These are phyloP conservation scores for Lycaena phlaeas DNA, from an alignment of 2,888 invertebrate genomes.

Conservation along the genomic window DNA sequence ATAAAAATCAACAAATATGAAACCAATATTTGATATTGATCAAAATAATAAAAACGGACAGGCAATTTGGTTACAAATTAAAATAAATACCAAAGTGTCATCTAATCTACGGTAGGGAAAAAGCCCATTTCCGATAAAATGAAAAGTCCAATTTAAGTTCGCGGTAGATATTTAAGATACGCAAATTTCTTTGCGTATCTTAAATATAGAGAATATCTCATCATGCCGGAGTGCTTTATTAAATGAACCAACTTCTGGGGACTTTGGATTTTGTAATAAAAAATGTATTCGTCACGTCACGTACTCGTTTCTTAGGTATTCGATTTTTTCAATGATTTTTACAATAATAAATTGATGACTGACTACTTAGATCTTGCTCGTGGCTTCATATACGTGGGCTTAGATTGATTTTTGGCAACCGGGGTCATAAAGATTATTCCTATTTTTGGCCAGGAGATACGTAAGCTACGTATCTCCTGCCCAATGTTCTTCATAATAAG, in stretches of 20 bases:
- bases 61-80: constrained; percentile 1
- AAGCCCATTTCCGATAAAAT: constrained; percentile 8
- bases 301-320: neutral
- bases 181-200: constrained; percentile 9
- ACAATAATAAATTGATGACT: neutral
- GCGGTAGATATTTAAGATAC: constrained; percentile 8
- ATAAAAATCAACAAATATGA: too few relatives aligned
- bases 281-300: too few relatives aligned
- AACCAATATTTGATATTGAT: too few relatives aligned
- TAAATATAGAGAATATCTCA: constrained; percentile 7
- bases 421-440: too few relatives aligned
- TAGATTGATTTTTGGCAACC: too few relatives aligned
- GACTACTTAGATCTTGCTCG: neutral
- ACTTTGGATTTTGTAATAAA: constrained; percentile 5
- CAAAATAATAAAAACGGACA: too few relatives aligned
- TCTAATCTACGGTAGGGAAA: constrained; percentile 4
- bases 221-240: constrained; percentile 3
- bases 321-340: neutral
- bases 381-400: too few relatives aligned
- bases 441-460: too few relatives aligned
- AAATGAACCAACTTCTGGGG: constrained; percentile 5
- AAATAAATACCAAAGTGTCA: constrained; percentile 10
- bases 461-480: too few relatives aligned
- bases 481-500: too few relatives aligned
- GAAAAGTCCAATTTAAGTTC: constrained; percentile 10